These are phyloP conservation scores for Gnathonemus longibarbis DNA, from an alignment of 2,113 vertebrate species.

Conservation along the genomic window DNA sequence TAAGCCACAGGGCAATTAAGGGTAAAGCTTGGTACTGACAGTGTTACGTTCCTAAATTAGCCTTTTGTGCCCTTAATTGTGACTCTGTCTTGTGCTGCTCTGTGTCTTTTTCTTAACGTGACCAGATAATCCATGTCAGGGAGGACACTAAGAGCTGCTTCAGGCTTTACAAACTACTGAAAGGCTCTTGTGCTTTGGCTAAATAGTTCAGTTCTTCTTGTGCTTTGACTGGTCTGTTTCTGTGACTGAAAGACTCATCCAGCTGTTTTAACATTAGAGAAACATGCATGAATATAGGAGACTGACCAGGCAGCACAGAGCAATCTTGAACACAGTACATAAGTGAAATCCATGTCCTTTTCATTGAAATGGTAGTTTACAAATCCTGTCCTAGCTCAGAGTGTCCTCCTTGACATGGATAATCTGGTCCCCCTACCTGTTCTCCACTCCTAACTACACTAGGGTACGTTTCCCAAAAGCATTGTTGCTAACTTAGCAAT, in stretches of 20 bases:
- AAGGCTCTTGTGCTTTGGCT: neutral
- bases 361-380: neutral
- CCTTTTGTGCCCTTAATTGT: neutral
- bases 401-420: neutral
- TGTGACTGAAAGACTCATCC: neutral
- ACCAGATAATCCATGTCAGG: neutral
- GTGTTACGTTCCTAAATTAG: neutral
- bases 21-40: neutral
- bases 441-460: neutral
- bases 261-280: neutral
- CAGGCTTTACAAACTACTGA: neutral
- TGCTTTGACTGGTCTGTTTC: neutral
- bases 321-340: neutral
- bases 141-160: neutral
- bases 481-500: neutral
- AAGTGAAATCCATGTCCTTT: neutral
- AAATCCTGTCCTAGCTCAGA: neutral
- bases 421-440: neutral
- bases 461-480: neutral
- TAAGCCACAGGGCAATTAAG: neutral
- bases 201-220: neutral
- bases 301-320: neutral
- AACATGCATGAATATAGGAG: neutral
- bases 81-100: neutral
- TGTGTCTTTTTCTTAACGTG: neutral